phyloP scores from a whole-genome alignment of 2,888 invertebrate genomes.

The Drosophila quinaria region DNA sequence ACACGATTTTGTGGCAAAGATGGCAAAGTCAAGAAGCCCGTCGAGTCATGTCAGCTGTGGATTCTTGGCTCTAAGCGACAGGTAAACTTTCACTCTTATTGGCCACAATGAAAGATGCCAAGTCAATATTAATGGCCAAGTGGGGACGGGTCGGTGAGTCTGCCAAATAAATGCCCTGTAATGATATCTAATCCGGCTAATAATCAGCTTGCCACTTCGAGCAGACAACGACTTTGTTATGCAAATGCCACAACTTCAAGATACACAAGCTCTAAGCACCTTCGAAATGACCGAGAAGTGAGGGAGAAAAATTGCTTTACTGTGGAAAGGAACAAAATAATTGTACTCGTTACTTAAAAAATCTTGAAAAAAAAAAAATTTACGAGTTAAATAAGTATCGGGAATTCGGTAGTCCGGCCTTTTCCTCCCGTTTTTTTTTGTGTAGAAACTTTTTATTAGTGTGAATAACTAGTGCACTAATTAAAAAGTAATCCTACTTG shows the following conservation, averaged over 20 bases:
- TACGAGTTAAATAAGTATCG: too few species aligned
- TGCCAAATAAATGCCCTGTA: slow-evolving; percentile 79
- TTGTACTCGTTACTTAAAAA: too few species aligned
- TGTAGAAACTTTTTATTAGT: too few species aligned
- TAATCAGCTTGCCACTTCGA: slow-evolving; percentile 83
- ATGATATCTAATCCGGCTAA: slow-evolving; percentile 84
- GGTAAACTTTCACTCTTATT: slow-evolving; percentile 68
- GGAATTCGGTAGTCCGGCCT: too few species aligned
- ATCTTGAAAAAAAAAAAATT: too few species aligned
- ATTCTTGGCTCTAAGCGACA: slow-evolving; percentile 72
- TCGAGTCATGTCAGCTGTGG: slow-evolving; percentile 83
- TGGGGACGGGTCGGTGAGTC: slow-evolving; percentile 33
- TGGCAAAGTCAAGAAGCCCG: slow-evolving; percentile 54
- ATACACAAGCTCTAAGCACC: slow-evolving; percentile 21
- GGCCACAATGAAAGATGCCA: slow-evolving; percentile 54
- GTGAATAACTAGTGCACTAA: too few species aligned
- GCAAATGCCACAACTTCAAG: slow-evolving; percentile 59
- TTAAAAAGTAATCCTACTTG: too few species aligned
- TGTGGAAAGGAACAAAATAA: too few species aligned
- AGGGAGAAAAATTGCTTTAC: too few species aligned
- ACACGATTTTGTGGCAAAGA: slow-evolving; percentile 38
- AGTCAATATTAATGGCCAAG: slow-evolving; percentile 70
- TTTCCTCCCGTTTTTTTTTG: too few species aligned
- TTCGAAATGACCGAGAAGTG: not conserved
- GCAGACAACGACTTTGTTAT: slow-evolving; percentile 74